Evolutionary conservation across 2,797 vertebrate genomes (phyloP).

Genomic region (Arctocebus calabarensis): DNA sequence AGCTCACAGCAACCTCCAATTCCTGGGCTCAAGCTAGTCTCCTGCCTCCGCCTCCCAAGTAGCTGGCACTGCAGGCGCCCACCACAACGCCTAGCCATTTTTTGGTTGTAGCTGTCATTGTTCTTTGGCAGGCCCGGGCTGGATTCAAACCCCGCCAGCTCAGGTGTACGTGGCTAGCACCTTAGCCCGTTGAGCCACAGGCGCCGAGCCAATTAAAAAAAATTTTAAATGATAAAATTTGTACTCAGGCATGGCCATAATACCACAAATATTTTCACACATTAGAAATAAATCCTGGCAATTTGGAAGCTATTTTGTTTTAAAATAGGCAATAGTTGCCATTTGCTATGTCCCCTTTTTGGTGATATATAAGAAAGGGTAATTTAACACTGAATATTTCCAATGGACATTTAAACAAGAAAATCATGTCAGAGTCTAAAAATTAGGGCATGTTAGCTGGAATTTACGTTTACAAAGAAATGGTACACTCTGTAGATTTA

Average conservation of each 20-base stretch:
- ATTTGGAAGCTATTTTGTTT: neutral
- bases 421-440: neutral
- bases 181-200: too few relatives aligned
- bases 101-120: too few relatives aligned
- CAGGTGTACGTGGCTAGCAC: too few relatives aligned
- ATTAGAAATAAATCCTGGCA: slow-evolving; percentile 7
- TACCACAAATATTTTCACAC: slow-evolving; percentile 12
- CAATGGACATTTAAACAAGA: neutral
- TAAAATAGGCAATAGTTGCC: neutral
- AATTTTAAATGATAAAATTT: slow-evolving; percentile 40
- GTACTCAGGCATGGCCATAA: neutral
- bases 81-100: too few relatives aligned
- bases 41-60: too few relatives aligned
- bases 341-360: slow-evolving; percentile 19
- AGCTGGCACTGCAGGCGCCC: too few relatives aligned
- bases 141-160: too few relatives aligned
- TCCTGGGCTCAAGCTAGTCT: too few relatives aligned
- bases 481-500: neutral
- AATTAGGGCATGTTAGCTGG: neutral
- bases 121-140: too few relatives aligned
- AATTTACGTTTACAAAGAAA: slow-evolving; percentile 7
- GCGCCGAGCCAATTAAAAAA: too few relatives aligned
- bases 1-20: too few relatives aligned
- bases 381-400: slow-evolving; percentile 33
- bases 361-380: neutral